phyloP scores from a whole-genome alignment of 1,140 invertebrate genomes.

The Sycophaga agraensis region DNA sequence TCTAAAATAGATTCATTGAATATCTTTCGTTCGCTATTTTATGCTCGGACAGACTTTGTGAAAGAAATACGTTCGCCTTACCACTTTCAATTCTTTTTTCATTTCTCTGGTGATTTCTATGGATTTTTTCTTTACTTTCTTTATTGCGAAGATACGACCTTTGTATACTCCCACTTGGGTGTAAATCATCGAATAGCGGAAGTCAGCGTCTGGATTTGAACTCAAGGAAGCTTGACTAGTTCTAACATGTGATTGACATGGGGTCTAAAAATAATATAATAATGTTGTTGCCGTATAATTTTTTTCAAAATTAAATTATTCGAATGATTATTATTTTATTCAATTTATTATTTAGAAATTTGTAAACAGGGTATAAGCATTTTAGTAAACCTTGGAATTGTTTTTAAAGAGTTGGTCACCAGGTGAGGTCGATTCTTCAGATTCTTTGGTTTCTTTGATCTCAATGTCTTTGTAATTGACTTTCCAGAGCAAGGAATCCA shows the following conservation, averaged over 20 bases:
- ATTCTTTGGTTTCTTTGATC: conserved; percentile 54
- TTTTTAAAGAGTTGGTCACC: conserved; percentile 34
- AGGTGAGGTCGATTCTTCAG: not conserved
- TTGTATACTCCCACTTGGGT: conserved; percentile 87
- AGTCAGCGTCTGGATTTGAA: conserved; percentile 82
- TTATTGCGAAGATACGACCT: conserved; percentile 83
- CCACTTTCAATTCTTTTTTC: conserved; percentile 94
- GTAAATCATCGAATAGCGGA: conserved; percentile 83
- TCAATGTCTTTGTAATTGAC: conserved; percentile 90
- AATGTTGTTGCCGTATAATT: no score
- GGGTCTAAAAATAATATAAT: no score
- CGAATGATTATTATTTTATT: no score
- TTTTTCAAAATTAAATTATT: no score
- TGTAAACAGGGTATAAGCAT: no score
- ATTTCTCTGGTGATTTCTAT: conserved; percentile 88
- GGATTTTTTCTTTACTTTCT: conserved; percentile 79
- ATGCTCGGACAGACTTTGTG: not conserved
- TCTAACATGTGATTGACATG: conserved; percentile 64
- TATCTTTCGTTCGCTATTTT: no score
- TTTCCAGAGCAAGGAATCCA: conserved; percentile 93
- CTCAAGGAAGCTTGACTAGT: conserved; percentile 85
- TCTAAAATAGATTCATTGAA: conserved; percentile 59
- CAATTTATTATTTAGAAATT: no score
- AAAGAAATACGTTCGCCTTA: conserved; percentile 38
- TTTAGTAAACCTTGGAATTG: conserved; percentile 40